Base-by-base conservation (phyloP, 1,140 invertebrate species). In the Zaprionus nigranus region DNA sequence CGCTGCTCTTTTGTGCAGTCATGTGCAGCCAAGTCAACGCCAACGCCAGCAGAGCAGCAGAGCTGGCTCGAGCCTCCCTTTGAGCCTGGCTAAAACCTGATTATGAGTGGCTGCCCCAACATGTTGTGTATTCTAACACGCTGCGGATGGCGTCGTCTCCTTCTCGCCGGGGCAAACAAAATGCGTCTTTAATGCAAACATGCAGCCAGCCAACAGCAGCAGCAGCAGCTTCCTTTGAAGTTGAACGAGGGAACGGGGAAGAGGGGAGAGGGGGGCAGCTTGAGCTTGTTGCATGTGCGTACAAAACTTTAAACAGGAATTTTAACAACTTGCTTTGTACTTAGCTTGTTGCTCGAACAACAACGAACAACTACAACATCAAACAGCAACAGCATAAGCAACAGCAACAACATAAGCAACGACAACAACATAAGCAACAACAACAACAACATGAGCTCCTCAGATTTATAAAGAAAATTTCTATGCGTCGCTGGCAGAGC, bases 281-380 rank as follows among this genome's bases (percentile, higher is more conserved):
- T 54, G 72, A 54, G 43, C 63, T 60, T 74, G 76, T 88, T 88
- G 84, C 84, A 90, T 88, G 85, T 88, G 84, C 84, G 84, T 87
- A 87, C 85, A 87, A 88, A 88, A 88, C 81, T 88, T 88, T 90
- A 90, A 90, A 90, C 85, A 90, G 85, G 85, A 90, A 90, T 90
- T 90, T 90, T 90, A 90, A 90, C 85, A 90, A 90, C 85, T 90
- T 90, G 85, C 86, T 90, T 90, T 90, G 85, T 90, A 88, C 85
- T 88, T 79, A 75, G 78, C 66, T 82, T 90, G 82, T 82, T 88
- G 82, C 78, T 70, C 67, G 78, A 71, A 73, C 69, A 72, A 72
- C 68, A 71, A 64, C 71, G 51, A 71, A 64, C 75, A 66, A 57
- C 76, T 60, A 62, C 58, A 71, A 74, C 78, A 80, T 51, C 79